phyloP scores from a whole-genome alignment of 2,113 vertebrate species.

The Oreochromis aureus region DNA sequence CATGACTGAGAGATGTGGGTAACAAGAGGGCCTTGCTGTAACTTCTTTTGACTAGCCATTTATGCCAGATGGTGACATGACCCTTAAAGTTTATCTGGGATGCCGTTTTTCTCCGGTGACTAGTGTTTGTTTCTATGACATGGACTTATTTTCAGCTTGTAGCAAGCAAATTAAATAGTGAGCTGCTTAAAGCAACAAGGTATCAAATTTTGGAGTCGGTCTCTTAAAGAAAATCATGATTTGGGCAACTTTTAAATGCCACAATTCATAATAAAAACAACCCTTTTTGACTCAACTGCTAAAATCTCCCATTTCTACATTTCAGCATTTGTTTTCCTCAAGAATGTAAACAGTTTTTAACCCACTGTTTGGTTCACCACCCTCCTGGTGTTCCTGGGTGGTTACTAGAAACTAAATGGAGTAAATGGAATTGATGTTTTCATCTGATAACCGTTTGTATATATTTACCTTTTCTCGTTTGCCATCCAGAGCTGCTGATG shows the following conservation, averaged over 20 bases:
- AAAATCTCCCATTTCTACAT: background rate
- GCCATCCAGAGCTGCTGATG: slow-evolving; percentile 77
- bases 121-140: background rate
- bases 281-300: background rate
- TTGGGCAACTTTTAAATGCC: background rate
- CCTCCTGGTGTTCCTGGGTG: background rate
- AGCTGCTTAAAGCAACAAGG: background rate
- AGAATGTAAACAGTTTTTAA: background rate
- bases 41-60: background rate
- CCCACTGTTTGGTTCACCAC: background rate
- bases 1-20: background rate
- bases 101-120: background rate
- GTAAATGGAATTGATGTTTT: background rate
- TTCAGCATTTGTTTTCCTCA: background rate
- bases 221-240: background rate
- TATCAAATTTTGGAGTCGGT: background rate
- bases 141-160: background rate
- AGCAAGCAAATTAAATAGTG: background rate
- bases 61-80: background rate
- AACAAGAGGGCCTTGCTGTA: background rate
- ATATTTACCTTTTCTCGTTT: background rate
- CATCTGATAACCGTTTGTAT: background rate
- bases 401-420: background rate
- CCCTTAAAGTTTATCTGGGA: rapidly evolving
- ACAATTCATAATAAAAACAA: background rate